Conservation (phyloP, 2,113 vertebrate genomes). For the Protobothrops mucrosquamatus region DNA sequence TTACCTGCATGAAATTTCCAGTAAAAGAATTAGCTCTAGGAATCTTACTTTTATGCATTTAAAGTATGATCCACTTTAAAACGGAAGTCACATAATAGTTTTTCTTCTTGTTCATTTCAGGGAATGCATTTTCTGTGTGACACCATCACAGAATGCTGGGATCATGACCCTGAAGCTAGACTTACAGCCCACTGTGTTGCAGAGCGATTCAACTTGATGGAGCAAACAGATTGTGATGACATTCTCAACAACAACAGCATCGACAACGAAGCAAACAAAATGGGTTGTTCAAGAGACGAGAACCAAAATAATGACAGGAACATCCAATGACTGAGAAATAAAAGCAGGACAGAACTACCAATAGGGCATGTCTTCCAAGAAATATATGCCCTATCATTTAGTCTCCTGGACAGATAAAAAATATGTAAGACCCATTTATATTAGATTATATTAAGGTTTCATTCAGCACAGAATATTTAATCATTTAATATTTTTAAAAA, state of each 20-base stretch:
- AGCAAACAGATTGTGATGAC: constrained; percentile 67
- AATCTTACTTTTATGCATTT: background rate
- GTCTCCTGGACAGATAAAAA: constrained; percentile 30
- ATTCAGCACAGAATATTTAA: constrained; percentile 42
- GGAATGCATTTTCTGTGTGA: constrained; percentile 84
- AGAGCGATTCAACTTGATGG: constrained; percentile 79
- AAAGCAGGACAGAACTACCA: constrained; percentile 8
- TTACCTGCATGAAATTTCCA: background rate
- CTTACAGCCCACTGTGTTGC: constrained; percentile 88
- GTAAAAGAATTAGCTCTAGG: background rate
- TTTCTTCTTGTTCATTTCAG: constrained; percentile 57
- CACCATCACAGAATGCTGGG: constrained; percentile 88
- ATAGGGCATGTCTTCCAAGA: background rate
- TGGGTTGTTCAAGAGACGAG: constrained; percentile 40
- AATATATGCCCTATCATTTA: background rate
- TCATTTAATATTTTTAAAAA: constrained; percentile 59
- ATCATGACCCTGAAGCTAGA: constrained; percentile 89
- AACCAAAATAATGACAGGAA: constrained; percentile 38
- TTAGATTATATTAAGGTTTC: constrained; percentile 50
- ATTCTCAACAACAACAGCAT: constrained; percentile 66
- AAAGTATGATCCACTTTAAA: background rate
- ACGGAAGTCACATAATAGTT: background rate
- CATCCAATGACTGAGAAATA: constrained; percentile 14
- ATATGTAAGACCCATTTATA: constrained; percentile 51
- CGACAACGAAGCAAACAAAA: constrained; percentile 58